Conservation (phyloP, 2,888 invertebrate species). For the Byasa hedistus region DNA sequence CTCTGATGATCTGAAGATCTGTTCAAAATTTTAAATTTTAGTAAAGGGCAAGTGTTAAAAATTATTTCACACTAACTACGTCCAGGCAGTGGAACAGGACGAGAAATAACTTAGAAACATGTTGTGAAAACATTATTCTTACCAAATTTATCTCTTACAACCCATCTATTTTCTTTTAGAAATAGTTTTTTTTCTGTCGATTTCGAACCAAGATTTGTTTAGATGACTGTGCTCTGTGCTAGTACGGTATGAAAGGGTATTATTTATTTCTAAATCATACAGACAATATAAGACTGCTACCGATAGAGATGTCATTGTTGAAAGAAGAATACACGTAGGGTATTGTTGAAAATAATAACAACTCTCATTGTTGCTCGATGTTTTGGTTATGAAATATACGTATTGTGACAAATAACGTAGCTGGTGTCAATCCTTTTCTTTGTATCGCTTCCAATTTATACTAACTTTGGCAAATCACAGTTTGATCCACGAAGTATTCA, state of each 20-base stretch:
- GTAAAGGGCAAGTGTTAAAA: no score
- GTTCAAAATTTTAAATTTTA: not conserved
- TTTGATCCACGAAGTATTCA: no score
- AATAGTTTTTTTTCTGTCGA: conserved; percentile 67
- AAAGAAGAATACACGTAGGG: conserved; percentile 62
- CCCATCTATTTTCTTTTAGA: conserved; percentile 73
- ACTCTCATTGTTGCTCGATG: conserved; percentile 60
- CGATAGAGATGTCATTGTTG: conserved; percentile 73
- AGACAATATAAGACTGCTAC: conserved; percentile 72
- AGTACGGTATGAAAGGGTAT: conserved; percentile 65
- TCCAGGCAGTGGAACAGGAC: not conserved
- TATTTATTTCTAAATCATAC: conserved; percentile 76
- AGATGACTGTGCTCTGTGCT: conserved; percentile 56
- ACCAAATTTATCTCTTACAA: conserved; percentile 61
- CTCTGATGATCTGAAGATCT: not conserved
- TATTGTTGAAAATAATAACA: conserved; percentile 64
- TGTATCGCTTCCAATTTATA: conserved; percentile 50
- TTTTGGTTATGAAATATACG: conserved; percentile 74
- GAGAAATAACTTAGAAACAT: conserved; percentile 40
- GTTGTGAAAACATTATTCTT: conserved; percentile 68
- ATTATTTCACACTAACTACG: no score
- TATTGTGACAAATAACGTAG: conserved; percentile 76
- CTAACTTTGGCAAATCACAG: no score
- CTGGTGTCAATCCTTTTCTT: conserved; percentile 64
- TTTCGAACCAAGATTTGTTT: conserved; percentile 57